Percentiles rank a stretch among this genome's conserved stretches.
Conservation (phyloP, 1,140 invertebrate genomes). For the Drosophila bocqueti region DNA sequence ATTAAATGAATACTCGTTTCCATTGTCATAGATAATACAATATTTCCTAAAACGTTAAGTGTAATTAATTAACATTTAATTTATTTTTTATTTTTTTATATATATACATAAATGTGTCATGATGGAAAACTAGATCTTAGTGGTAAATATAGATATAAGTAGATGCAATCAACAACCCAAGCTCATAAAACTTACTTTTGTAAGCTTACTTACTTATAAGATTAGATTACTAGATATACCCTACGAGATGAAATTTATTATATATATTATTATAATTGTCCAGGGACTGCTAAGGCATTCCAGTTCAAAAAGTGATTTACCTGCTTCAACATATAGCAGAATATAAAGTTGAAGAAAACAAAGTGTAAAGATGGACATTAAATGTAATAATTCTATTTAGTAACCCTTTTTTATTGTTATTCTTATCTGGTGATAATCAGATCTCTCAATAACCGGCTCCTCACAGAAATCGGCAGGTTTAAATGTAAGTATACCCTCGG, state of each 20-base stretch:
- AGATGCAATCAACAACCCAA: not conserved
- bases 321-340: not conserved
- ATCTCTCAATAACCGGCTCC: no score
- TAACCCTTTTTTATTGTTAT: not conserved
- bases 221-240: slow-evolving; percentile 4
- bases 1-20: not conserved
- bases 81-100: not conserved
- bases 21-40: not conserved
- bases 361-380: slow-evolving; percentile 9
- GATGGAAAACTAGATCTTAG: not conserved
- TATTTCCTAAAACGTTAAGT: not conserved
- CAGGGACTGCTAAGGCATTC: not conserved
- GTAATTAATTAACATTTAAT: not conserved
- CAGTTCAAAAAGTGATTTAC: slow-evolving; percentile 10
- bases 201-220: slow-evolving; percentile 3
- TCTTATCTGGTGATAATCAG: no score
- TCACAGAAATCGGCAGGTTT: no score
- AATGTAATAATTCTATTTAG: slow-evolving; percentile 3
- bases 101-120: not conserved
- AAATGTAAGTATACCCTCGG: no score
- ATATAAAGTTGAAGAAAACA: slow-evolving; percentile 5
- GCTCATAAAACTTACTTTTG: slow-evolving; percentile 14
- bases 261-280: not conserved
- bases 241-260: not conserved
- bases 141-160: slow-evolving; percentile 5